Conservation (phyloP, 2,888 invertebrate genomes). For the Aspidiotus destructor region DNA sequence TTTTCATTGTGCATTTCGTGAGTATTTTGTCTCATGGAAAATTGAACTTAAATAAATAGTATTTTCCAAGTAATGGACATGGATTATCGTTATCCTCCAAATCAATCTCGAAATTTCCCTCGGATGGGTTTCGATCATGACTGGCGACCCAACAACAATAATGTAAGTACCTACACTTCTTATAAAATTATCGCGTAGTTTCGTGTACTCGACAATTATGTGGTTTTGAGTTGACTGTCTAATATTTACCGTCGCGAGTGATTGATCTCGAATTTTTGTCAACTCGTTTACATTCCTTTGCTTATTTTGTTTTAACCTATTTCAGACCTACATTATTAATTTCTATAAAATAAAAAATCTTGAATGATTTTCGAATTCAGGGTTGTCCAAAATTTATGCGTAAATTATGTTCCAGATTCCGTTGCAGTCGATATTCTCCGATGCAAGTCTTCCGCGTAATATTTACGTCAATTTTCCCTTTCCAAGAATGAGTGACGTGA, state of each 20-base stretch:
- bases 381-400: neutral
- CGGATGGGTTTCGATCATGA: conserved; percentile 1
- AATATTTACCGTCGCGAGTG: neutral
- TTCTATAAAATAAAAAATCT: neutral
- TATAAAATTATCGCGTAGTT: neutral
- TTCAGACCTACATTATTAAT: neutral
- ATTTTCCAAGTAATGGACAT: neutral
- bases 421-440: conserved; percentile 2
- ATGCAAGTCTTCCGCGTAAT: neutral
- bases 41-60: no score
- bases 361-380: neutral
- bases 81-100: neutral
- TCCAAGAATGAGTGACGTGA: conserved; percentile 1
- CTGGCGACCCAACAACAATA: neutral
- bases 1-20: neutral
- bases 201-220: neutral
- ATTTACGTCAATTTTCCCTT: neutral
- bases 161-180: conserved; percentile 3
- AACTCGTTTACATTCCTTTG: neutral
- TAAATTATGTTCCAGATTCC: conserved; percentile 1
- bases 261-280: neutral
- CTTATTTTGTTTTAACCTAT: neutral
- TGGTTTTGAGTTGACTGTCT: neutral
- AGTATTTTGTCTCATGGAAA: neutral
- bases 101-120: conserved; percentile 1